Evolutionary conservation across 2,113 vertebrate species (phyloP).

Genomic region (Forbesichthys agassizii): DNA sequence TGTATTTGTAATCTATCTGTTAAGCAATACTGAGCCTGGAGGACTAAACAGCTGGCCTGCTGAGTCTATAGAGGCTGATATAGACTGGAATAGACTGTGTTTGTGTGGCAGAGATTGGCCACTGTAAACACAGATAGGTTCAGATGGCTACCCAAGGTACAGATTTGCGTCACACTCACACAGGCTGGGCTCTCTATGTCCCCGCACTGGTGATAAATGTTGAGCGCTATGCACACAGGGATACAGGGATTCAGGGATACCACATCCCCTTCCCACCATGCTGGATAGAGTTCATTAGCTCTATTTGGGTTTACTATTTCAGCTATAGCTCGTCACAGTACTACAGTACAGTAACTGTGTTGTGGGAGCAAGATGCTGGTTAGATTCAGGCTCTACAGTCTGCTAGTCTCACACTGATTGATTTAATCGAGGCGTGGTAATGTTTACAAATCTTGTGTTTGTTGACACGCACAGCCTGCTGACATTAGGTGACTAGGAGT

Average conservation of each 20-base stretch:
- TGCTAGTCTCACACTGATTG: too few relatives aligned
- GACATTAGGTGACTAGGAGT: too few relatives aligned
- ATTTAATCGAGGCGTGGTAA: too few relatives aligned
- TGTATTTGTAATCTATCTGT: conserved; percentile 46
- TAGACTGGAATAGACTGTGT: conserved; percentile 34
- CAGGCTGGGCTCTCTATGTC: conserved; percentile 52
- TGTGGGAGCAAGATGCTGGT: too few relatives aligned
- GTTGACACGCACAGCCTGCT: too few relatives aligned
- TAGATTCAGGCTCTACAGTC: too few relatives aligned
- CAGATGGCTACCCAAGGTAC: conserved; percentile 67
- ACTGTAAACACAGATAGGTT: conserved; percentile 63
- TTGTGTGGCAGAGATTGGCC: conserved; percentile 37
- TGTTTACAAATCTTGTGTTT: too few relatives aligned
- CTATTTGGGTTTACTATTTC: too few relatives aligned
- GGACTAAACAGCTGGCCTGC: conserved; percentile 67
- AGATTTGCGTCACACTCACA: conserved; percentile 67
- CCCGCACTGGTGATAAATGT: conserved; percentile 55
- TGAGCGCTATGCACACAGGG: conserved; percentile 20
- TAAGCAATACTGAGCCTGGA: conserved; percentile 11
- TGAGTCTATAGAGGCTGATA: conserved; percentile 66
- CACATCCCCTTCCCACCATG: too few relatives aligned
- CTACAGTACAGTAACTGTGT: too few relatives aligned
- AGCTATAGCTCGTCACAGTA: too few relatives aligned
- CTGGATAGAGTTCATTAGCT: background rate
- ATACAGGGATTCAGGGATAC: too few relatives aligned